A percentile compares a stretch with the other conserved stretches of the same genome.
Evolutionary conservation across 2,113 vertebrate genomes (phyloP).

Genomic region (Dicerorhinus sumatrensis): DNA sequence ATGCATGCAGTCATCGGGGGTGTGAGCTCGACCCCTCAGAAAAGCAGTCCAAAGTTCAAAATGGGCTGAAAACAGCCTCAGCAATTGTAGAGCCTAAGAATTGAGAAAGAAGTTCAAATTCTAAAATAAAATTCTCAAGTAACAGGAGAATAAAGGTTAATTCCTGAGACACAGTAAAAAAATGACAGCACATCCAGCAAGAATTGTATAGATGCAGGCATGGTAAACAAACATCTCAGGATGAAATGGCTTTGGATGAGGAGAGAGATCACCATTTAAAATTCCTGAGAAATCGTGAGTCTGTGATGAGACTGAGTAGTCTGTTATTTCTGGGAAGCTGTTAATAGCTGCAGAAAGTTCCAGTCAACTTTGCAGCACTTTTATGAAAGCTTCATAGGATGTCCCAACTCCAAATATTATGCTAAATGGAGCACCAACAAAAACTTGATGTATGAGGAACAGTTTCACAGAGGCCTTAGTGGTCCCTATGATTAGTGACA

Average conservation of each 20-base stretch:
- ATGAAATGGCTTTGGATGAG: constrained; percentile 21
- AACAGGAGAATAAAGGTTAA: neutral
- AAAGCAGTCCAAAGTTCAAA: neutral
- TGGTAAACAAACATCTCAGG: neutral
- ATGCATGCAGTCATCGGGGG: neutral
- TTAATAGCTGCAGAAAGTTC: neutral
- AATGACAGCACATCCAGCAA: neutral
- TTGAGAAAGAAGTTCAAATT: constrained; percentile 43
- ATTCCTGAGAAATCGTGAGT: constrained; percentile 22
- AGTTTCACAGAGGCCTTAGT: neutral
- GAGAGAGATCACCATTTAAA: constrained; percentile 4
- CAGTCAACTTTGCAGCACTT: neutral
- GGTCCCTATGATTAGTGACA: neutral
- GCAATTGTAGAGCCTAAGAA: neutral
- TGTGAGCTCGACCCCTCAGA: neutral
- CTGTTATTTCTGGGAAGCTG: neutral
- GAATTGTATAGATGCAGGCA: neutral
- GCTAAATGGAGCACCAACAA: neutral
- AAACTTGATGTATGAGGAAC: neutral
- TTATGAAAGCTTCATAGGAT: neutral
- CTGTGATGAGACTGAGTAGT: neutral
- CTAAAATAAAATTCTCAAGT: constrained; percentile 38
- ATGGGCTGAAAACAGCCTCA: neutral
- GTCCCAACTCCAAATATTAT: neutral
- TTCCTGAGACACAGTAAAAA: neutral